Conservation (phyloP, 2,888 invertebrate species). For the Dinocampus coccinellae region DNA sequence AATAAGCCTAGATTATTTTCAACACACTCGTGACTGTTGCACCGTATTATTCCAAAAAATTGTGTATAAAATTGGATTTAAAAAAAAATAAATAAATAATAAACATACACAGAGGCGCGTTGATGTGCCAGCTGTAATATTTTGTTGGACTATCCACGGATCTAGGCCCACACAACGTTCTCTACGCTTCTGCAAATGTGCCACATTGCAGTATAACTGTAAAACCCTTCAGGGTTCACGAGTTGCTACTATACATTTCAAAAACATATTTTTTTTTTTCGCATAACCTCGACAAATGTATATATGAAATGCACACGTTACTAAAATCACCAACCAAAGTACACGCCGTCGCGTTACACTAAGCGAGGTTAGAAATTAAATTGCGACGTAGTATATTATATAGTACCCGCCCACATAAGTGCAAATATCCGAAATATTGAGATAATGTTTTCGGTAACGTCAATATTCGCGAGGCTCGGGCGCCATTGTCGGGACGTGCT, state of each 20-base stretch:
- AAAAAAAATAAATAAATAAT: slow-evolving; percentile 6
- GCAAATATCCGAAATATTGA: slow-evolving; percentile 25
- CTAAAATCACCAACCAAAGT: slow-evolving; percentile 15
- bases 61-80: background rate
- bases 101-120: slow-evolving; percentile 17
- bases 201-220: slow-evolving; percentile 70
- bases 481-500: slow-evolving; percentile 65
- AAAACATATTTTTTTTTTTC: slow-evolving; percentile 64
- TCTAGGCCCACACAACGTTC: slow-evolving; percentile 62
- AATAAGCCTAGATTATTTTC: background rate
- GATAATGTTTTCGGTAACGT: slow-evolving; percentile 64
- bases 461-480: slow-evolving; percentile 64
- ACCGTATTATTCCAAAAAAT: background rate
- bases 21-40: background rate
- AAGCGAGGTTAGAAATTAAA: slow-evolving; percentile 56
- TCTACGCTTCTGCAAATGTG: slow-evolving; percentile 69
- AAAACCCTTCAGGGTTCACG: slow-evolving; percentile 70
- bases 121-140: slow-evolving; percentile 41
- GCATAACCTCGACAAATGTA: slow-evolving; percentile 60
- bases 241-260: slow-evolving; percentile 65
- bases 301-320: slow-evolving; percentile 15
- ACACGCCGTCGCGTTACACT: slow-evolving; percentile 19
- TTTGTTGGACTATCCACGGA: slow-evolving; percentile 48
- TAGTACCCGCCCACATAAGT: slow-evolving; percentile 32
- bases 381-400: slow-evolving; percentile 57